A percentile compares a stretch with the other conserved stretches of the same genome.
Conservation (phyloP, 2,888 invertebrate genomes). For the Hololepta plana region DNA sequence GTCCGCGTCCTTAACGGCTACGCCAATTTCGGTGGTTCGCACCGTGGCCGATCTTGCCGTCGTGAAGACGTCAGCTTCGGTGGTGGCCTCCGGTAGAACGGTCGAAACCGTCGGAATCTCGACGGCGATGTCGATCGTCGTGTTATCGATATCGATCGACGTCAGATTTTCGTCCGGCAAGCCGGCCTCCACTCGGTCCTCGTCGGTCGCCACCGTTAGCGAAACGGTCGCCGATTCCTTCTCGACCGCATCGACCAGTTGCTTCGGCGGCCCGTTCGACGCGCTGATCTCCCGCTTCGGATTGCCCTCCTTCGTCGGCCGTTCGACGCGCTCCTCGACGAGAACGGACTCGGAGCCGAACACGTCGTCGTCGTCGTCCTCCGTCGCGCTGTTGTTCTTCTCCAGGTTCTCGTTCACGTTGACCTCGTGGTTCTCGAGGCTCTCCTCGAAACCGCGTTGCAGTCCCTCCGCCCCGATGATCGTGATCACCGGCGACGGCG, state of each 20-base stretch:
- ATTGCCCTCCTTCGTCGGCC: too few species aligned
- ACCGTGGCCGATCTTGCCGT: too few species aligned
- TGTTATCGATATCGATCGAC: conserved; percentile 5
- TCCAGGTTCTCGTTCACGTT: neutral
- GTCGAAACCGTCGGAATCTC: conserved; percentile 7
- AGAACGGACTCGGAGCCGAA: too few species aligned
- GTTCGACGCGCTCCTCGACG: too few species aligned
- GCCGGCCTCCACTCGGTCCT: too few species aligned
- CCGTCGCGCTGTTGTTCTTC: too few species aligned
- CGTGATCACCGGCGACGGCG: conserved; percentile 24
- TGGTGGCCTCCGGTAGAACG: neutral
- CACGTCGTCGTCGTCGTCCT: too few species aligned
- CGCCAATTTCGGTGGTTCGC: conserved; percentile 3
- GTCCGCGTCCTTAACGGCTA: conserved; percentile 11
- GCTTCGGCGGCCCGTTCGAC: too few species aligned
- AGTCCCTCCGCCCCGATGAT: conserved; percentile 29
- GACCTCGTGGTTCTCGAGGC: conserved; percentile 14
- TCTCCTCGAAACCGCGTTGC: conserved; percentile 21
- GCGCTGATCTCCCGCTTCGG: too few species aligned
- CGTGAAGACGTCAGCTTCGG: neutral
- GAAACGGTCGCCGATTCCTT: too few species aligned
- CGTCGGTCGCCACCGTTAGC: too few species aligned
- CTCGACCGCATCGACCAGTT: too few species aligned
- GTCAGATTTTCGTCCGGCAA: conserved; percentile 2
- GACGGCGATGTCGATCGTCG: conserved; percentile 9